Evolutionary conservation across 2,113 vertebrate genomes (phyloP).

Genomic region (Pygoscelis adeliae): DNA sequence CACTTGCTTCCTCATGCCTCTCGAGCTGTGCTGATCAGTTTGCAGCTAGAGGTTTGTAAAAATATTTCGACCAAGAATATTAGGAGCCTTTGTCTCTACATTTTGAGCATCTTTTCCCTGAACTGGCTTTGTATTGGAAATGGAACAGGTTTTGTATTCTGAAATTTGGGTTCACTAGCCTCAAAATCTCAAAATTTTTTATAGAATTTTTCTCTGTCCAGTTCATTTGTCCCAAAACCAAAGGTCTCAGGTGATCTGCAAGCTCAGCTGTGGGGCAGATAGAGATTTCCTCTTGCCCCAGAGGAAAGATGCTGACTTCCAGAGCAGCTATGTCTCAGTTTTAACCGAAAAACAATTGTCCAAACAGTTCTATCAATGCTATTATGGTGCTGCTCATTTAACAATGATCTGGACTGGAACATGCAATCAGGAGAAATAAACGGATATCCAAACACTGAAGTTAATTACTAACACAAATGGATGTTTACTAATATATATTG

Average conservation of each 20-base stretch:
- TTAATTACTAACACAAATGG: slow-evolving; percentile 70
- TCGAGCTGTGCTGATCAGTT: background rate
- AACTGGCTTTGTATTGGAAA: background rate
- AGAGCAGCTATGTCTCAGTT: background rate
- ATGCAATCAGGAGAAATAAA: slow-evolving; percentile 68
- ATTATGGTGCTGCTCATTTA: background rate
- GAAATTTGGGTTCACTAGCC: background rate
- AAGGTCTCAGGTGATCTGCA: background rate
- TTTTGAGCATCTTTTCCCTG: background rate
- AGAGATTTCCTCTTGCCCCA: background rate
- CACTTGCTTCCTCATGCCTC: background rate
- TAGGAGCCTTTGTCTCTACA: background rate
- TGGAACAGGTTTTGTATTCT: background rate
- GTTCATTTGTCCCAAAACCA: background rate
- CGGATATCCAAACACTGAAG: slow-evolving; percentile 54
- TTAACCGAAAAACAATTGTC: background rate
- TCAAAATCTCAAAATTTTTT: background rate
- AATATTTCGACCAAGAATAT: background rate
- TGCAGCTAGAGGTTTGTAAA: background rate
- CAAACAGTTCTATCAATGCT: background rate
- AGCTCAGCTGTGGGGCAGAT: background rate
- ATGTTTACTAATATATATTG: slow-evolving; percentile 71
- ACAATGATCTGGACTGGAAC: slow-evolving; percentile 43
- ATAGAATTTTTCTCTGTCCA: background rate
- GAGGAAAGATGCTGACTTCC: background rate